Evolutionary conservation across 2,797 vertebrate genomes (phyloP), one percentile per base, ranked within the genome.

Genomic region (Kryptolebias ocellatus): DNA sequence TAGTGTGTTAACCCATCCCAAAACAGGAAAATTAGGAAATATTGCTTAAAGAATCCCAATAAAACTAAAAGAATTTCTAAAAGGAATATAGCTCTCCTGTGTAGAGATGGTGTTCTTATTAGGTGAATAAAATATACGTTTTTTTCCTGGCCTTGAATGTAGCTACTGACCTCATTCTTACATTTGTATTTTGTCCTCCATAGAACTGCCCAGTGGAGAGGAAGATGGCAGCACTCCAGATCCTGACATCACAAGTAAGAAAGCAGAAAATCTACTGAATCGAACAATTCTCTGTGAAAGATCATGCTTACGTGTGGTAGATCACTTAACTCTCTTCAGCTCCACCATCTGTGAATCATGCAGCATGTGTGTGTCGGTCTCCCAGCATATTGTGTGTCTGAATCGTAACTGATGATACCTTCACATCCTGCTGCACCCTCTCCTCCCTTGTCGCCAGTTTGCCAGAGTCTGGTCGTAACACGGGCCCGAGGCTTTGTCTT

Each of bases 171-270:
- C 28, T 1, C 44, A 49, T 56, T 9, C 2, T n/a, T 44, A 0
- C 49, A 24, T 20, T 52, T 84, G 4, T 78, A 16, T 75, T 52
- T 76, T 6, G 79, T 6, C 54, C 51, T 79, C 45, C 64, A 55
- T 29, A 94, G 93, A 93, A 31, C 71, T 70, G 27, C 91, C 91
- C 65, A 94, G 93, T 47, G 93, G 94, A 76, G 93, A 94, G 47
- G 94, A 93, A 16, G 92, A 91, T 24, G 94, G 94, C 57, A 95
- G 94, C 84, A 83, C 93, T 2, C 85, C 91, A 0, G 93, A 92
- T 76, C 79, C 82, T 14, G 82, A 79, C 28, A 74, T 52, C 74
- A 86, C 91, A 87, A 89, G 94, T 95, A 89, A 93, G 72, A 31
- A 14, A 58, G n/a, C 47, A 54, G 47, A 57, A 53, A 31, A 75